Base-by-base conservation (phyloP, 1,140 invertebrate species). In the Alviniconcha marisindica region DNA sequence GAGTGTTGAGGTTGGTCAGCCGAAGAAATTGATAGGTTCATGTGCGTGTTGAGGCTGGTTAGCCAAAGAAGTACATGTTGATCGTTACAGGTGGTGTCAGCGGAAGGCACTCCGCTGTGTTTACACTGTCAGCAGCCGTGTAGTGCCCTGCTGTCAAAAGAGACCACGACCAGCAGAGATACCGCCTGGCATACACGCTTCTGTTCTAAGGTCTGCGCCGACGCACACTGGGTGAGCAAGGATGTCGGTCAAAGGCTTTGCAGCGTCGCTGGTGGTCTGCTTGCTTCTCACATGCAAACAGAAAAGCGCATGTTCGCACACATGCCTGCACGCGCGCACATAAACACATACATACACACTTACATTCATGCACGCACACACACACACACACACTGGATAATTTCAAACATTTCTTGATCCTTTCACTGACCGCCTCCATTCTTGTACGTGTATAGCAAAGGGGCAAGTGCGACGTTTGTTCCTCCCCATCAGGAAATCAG, bases 101-200 rank as follows among this genome's bases (percentile, higher is more conserved):
- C 83, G n/a, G 88, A 89, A 36, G 91, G 90, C 15, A 84, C 83
- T 7, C 91, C 91, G 24, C 81, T 92, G 15, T 92, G 91, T 88
- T 33, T 92, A 2, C 87, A 90, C 42, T 92, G 91, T 83, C 87
- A 89, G 28, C 85, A 87, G 51, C 88, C 90, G 12, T 90, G 86
- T 81, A 80, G 54, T 60, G 24, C 79, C 12, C 79, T 91, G 28
- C 42, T 91, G 24, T 48, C 82, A 18, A 60, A 69, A 4, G n/a
- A 84, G 33, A 87, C 89, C 5, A 83, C 90, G 38, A 81, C 71
- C 7, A 81, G 80, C 51, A 74, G 83, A 18, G 84, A 90, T 38
- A 87, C 88, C 83, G 89, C 89, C 7, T 92, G 92, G 92, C 82
- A 89, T n/a, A 90, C 88, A 36, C 84, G 92, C n/a, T 90, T 92